Evolutionary conservation across 2,797 vertebrate genomes (phyloP), one percentile per base, ranked within the genome.

Genomic region (Macropus fuliginosus): DNA sequence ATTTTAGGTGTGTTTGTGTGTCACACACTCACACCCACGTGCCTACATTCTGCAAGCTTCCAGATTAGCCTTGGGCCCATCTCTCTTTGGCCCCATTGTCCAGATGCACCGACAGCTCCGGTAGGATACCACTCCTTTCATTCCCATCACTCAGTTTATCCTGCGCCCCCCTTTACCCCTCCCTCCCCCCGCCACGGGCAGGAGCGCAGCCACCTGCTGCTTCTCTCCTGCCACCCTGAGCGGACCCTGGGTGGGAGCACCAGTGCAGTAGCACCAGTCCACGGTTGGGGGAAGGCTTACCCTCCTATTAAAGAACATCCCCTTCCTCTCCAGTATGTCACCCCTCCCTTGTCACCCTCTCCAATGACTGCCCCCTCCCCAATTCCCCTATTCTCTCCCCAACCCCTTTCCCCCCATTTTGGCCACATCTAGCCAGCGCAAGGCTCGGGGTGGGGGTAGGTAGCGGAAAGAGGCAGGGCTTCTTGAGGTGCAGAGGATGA

Each of bases 201-300:
- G 92, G 50, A 16, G 52, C 54, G 93, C 96, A 96, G 46, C 98
- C 98, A 98, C 98, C 97, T 98, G 98, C 97, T 97, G 98, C 98
- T 96, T 40, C 40, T 56, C 27, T 56, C 3, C 46, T 5, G 29
- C 0, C 11, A 10, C n/a, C 93, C 59, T 3, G 28, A 16, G 16
- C 13, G 0, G 18, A 10, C 16, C 29, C 46, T 3, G 28, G 13
- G 12, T 14, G 0, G 14, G 16, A 11, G 31, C 54, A 50, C 21
- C 27, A n/a, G 34, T 10, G 10, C 54, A 54, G 28, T 87, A 0
- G 18, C 0, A n/a, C 93, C 18, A 0, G 94, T 87, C 21, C 21
- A 10, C 11, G 74, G 40, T 4, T 11, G 40, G 74, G 3, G 40
- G 40, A 87, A 87, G 1, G 8, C 40, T 40, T 27, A 28, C 8